Evolutionary conservation across 2,113 vertebrate genomes (phyloP).

Genomic region (Synchiropus splendidus): DNA sequence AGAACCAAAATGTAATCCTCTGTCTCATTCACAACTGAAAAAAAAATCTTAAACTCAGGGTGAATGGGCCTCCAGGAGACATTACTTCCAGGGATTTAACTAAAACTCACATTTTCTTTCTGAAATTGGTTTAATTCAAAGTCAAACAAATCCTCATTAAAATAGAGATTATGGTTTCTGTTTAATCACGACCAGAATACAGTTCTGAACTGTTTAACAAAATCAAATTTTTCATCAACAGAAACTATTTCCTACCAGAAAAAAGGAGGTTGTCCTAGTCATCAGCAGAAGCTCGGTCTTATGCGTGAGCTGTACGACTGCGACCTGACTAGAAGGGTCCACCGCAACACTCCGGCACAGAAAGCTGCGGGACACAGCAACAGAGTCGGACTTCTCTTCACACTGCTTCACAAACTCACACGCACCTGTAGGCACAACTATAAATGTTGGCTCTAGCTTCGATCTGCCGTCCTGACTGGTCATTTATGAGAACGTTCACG

Average conservation of each 20-base stretch:
- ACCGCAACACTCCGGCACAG: conserved; percentile 80
- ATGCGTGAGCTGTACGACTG: conserved; percentile 65
- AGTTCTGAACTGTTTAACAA: no score
- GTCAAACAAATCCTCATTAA: no score
- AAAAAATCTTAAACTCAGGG: no score
- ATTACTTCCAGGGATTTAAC: no score
- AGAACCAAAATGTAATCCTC: no score
- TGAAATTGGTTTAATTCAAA: no score
- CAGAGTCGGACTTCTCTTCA: not conserved
- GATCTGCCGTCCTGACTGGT: conserved; percentile 39
- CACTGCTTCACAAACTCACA: not conserved
- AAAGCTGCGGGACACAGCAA: conserved; percentile 58
- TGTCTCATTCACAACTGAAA: no score
- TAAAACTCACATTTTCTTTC: no score
- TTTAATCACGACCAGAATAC: no score
- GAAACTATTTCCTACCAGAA: conserved; percentile 72
- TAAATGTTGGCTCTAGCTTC: conserved; percentile 74
- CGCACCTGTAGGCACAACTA: conserved; percentile 82
- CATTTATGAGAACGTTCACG: conserved; percentile 56
- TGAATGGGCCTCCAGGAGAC: no score
- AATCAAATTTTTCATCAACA: no score
- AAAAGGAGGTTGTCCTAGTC: conserved; percentile 57
- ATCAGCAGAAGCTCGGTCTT: conserved; percentile 67
- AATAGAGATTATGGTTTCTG: no score
- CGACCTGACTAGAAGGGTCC: conserved; percentile 63